Evolutionary conservation across 2,888 invertebrate genomes (phyloP), one percentile per base, ranked within the genome.

Genomic region (Amorpha juglandis): DNA sequence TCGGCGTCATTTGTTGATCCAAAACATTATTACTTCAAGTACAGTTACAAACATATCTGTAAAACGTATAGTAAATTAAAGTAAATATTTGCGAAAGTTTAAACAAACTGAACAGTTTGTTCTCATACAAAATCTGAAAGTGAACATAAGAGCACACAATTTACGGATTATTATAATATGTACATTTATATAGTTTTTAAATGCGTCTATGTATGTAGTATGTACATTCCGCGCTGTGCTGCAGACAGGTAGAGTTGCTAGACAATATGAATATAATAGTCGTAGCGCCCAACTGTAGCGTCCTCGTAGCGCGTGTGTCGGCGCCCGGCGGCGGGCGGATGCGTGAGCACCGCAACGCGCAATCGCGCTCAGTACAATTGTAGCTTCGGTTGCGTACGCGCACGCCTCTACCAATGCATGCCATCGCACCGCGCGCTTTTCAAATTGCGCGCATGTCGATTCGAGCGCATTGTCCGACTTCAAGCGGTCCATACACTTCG

Each of bases 341-440:
- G 73, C 77, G 76, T 75, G 67, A 72, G 50, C 19, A 48, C 6
- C 48, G 16, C 6, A 50, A n/a, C 58, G 33, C 21, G 21, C 58
- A 45, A 47, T 47, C 50, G 16, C 11, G 14, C 71, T 89, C 91
- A 91, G 91, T 91, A 76, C 78, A 76, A 77, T 74, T 80, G 78
- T 81, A 84, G 87, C 92, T 87, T 86, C 86, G 85, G 83, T 70
- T 88, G 92, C 90, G 92, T 83, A 78, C 86, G 87, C 92, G 92
- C 89, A 90, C 77, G 68, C 67, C 58, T 67, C 69, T 66, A 63
- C 67, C 69, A 70, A 65, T 58, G 66, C 71, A 63, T 14, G 65
- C 58, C 67, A 67, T 68, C 66, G 64, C 63, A 67, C 47, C 69
- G 74, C 78, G 78, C 80, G 74, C 72, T 73, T 76, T 78, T 75